Evolutionary conservation across 2,888 invertebrate genomes (phyloP), one percentile per base, ranked within the genome.

Genomic region (Tinea semifulvella): DNA sequence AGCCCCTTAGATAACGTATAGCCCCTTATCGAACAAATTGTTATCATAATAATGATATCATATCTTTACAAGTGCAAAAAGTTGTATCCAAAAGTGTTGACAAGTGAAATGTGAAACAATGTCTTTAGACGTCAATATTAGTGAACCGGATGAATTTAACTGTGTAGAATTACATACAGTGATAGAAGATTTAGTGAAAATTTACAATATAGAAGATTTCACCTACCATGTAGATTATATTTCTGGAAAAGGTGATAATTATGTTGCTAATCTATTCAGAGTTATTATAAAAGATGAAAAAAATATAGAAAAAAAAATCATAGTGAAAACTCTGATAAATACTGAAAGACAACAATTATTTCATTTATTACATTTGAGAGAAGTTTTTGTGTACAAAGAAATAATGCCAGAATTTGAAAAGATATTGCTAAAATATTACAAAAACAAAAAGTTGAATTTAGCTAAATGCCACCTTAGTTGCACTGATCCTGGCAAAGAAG

Each of bases 61-160:
- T 11, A 26, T 3, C n/a, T 26, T 26, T 26, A n/a, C 26, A 26
- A n/a, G n/a, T n/a, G n/a, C n/a, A n/a, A n/a, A n/a, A n/a, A n/a
- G n/a, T n/a, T n/a, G 26, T 26, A 26, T 26, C 26, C 10, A 26
- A 26, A n/a, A n/a, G n/a, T n/a, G n/a, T n/a, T n/a, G n/a, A n/a
- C n/a, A 2, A 26, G 26, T 26, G 26, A 35, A 14, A 13, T 13
- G 3, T 11, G 35, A 8, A 14, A 65, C 53, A 54, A 77, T 79
- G 77, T 79, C 77, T 56, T 55, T 79, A 49, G 74, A 79, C 51
- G 76, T 79, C n/a, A 72, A 77, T 52, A 57, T 73, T 42, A 73
- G 73, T 60, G 76, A 79, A 57, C 71, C 74, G 1, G 76, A 75
- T 26, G 76, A 76, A 45, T 76, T 77, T 48, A 72, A 75, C 17